Percentiles rank a stretch among this genome's conserved stretches.
phyloP scores from a whole-genome alignment of 2,113 vertebrate species.

The Corydoras sp. region DNA sequence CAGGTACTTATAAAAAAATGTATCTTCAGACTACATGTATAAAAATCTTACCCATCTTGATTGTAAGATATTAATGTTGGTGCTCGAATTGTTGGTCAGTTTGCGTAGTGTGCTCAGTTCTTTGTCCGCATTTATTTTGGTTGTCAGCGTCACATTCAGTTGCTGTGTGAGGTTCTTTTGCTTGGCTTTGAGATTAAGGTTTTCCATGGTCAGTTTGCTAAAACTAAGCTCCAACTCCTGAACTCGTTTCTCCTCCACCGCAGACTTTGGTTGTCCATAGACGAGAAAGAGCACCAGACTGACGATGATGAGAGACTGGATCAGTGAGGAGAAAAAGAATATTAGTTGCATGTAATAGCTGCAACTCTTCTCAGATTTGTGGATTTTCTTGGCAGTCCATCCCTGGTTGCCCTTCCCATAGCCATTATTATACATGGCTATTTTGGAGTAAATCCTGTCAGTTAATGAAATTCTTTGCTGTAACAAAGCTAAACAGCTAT shows the following conservation, averaged over 20 bases:
- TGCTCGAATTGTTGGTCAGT: slow-evolving; percentile 36
- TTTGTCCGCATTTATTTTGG: slow-evolving; percentile 48
- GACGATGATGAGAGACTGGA: slow-evolving; percentile 87
- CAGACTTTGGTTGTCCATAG: slow-evolving; percentile 74
- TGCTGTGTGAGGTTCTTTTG: slow-evolving; percentile 62
- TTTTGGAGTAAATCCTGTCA: neutral
- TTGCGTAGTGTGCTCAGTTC: slow-evolving; percentile 13
- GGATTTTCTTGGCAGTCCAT: slow-evolving; percentile 55
- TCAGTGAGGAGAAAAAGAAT: slow-evolving; percentile 86
- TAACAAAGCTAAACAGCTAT: neutral
- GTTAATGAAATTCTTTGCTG: neutral
- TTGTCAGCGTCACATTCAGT: slow-evolving; percentile 61
- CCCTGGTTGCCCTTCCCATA: slow-evolving; percentile 65
- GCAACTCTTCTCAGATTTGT: slow-evolving; percentile 60
- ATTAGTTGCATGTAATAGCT: slow-evolving; percentile 83
- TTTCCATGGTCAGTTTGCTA: slow-evolving; percentile 56
- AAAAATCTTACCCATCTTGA: slow-evolving; percentile 43
- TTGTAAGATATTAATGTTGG: neutral
- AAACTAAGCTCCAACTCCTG: slow-evolving; percentile 65
- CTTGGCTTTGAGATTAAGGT: slow-evolving; percentile 40
- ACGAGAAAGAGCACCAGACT: slow-evolving; percentile 90
- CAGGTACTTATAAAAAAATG: too few relatives aligned
- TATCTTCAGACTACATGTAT: too few relatives aligned
- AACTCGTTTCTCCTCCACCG: slow-evolving; percentile 59
- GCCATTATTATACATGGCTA: slow-evolving; percentile 67